phyloP scores from a whole-genome alignment of 2,888 invertebrate species.

The Perizoma affinitatum region DNA sequence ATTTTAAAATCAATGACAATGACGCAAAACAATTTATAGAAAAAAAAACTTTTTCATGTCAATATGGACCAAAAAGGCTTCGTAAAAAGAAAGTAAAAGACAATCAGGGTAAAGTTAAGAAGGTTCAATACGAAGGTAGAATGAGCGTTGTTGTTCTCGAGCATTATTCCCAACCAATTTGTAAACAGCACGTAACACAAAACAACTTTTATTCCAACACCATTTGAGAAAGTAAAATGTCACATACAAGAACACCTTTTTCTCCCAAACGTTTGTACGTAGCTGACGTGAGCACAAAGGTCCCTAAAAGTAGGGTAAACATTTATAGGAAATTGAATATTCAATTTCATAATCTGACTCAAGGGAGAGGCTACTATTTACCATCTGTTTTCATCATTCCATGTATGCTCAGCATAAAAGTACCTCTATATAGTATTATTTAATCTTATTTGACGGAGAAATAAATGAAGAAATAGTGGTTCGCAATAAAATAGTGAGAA shows the following conservation, averaged over 20 bases:
- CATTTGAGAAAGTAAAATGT: slow-evolving; percentile 36
- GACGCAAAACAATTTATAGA: slow-evolving; percentile 7
- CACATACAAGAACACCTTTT: slow-evolving; percentile 36
- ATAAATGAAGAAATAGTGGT: too few relatives aligned
- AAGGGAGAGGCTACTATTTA: slow-evolving; percentile 24
- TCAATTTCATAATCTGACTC: slow-evolving; percentile 32
- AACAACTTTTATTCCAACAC: slow-evolving; percentile 34
- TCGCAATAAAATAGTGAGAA: too few relatives aligned
- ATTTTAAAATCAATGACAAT: neutral
- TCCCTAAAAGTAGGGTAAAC: slow-evolving; percentile 32
- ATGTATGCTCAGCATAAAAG: slow-evolving; percentile 5
- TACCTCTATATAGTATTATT: slow-evolving; percentile 20
- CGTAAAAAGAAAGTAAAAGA: neutral
- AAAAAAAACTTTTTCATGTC: neutral
- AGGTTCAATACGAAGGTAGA: neutral
- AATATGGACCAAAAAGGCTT: neutral
- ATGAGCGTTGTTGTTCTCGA: slow-evolving; percentile 18
- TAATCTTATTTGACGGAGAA: slow-evolving; percentile 23
- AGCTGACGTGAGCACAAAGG: slow-evolving; percentile 34
- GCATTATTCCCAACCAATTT: slow-evolving; percentile 33
- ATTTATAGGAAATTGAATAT: slow-evolving; percentile 36
- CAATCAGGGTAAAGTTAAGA: slow-evolving; percentile 11
- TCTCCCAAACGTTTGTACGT: slow-evolving; percentile 20
- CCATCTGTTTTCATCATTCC: slow-evolving; percentile 4
- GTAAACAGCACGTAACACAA: slow-evolving; percentile 35